Evolutionary conservation across 2,888 invertebrate genomes (phyloP).

Genomic region (Desoria tigrina): DNA sequence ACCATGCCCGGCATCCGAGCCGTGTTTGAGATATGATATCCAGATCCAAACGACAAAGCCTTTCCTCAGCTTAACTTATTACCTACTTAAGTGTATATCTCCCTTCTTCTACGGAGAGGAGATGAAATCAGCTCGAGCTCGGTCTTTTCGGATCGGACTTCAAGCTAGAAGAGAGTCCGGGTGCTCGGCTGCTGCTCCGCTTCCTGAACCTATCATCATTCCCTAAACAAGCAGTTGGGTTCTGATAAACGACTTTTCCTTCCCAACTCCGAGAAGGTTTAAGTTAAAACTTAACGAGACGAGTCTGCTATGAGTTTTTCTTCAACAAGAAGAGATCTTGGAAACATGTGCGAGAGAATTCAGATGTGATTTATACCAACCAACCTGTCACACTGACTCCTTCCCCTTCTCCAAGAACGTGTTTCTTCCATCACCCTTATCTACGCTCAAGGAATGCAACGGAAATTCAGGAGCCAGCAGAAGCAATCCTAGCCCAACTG

Average conservation of each 20-base stretch:
- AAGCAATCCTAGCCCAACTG: no score
- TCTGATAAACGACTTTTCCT: conserved; percentile 27
- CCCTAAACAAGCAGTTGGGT: conserved; percentile 23
- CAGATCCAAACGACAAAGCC: no score
- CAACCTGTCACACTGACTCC: conserved; percentile 49
- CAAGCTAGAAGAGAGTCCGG: no score
- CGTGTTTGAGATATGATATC: no score
- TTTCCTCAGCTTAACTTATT: no score
- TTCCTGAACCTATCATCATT: conserved; percentile 20
- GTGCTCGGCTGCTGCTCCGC: conserved; percentile 1
- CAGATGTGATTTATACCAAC: conserved; percentile 51
- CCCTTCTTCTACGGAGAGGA: no score
- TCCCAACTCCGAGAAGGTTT: conserved; percentile 1
- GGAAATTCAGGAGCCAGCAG: no score
- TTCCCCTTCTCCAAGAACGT: conserved; percentile 34
- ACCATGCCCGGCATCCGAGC: no score
- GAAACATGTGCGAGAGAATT: conserved; percentile 47
- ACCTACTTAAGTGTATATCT: no score
- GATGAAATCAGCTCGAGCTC: not conserved
- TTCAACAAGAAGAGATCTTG: conserved; percentile 19
- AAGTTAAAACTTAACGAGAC: conserved; percentile 12
- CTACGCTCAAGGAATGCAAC: not conserved
- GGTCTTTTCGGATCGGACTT: not conserved
- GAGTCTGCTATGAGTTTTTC: conserved; percentile 7
- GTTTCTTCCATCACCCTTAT: conserved; percentile 21